These are phyloP conservation scores for Gastrophysa polygoni DNA, from an alignment of 2,888 invertebrate genomes.

Conservation along the genomic window DNA sequence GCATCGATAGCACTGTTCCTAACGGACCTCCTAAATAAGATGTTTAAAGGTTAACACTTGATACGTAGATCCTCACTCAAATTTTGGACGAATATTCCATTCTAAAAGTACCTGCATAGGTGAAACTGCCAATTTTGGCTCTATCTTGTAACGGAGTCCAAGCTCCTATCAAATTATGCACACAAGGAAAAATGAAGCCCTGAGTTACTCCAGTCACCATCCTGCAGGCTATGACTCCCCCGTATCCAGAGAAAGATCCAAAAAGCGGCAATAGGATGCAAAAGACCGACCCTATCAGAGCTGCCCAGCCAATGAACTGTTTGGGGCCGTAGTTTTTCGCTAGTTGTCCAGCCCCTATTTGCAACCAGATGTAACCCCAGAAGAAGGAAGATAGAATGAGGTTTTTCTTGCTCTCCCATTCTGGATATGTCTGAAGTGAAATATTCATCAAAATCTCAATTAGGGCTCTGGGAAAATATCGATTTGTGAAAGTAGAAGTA, in stretches of 20 bases:
- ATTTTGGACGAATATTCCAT: no score
- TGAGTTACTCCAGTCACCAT: conserved; percentile 58
- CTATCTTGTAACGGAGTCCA: conserved; percentile 77
- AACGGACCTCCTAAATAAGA: conserved; percentile 61
- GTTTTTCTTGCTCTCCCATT: conserved; percentile 33
- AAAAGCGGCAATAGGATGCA: conserved; percentile 64
- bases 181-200: conserved; percentile 71
- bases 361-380: conserved; percentile 78
- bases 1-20: conserved; percentile 79
- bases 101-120: conserved; percentile 69
- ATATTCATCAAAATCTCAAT: background rate
- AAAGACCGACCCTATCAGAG: conserved; percentile 66
- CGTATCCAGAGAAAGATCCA: conserved; percentile 33
- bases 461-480: no score
- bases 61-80: no score
- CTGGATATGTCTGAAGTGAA: conserved; percentile 33
- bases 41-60: no score
- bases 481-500: no score
- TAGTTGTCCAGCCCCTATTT: conserved; percentile 73
- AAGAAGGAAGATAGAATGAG: conserved; percentile 77
- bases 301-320: conserved; percentile 61
- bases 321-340: conserved; percentile 79
- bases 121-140: conserved; percentile 69
- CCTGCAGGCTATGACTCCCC: conserved; percentile 39
- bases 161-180: conserved; percentile 74